phyloP scores from a whole-genome alignment of 2,113 vertebrate species.

The Atractosteus spatula region DNA sequence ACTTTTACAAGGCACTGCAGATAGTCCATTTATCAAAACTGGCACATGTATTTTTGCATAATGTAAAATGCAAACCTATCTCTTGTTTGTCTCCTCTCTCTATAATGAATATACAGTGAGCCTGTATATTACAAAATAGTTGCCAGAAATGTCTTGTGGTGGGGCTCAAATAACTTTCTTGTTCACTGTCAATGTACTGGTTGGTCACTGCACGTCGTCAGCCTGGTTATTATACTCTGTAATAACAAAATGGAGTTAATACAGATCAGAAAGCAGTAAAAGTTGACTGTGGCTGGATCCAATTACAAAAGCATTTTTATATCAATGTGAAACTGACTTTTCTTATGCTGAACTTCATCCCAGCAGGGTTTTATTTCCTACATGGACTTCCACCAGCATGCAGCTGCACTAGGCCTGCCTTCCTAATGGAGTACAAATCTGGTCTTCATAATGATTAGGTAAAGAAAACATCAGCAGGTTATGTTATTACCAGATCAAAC shows the following conservation, averaged over 20 bases:
- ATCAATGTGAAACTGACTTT: not conserved
- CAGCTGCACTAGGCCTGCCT: not conserved
- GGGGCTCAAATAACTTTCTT: not conserved
- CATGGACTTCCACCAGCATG: not conserved
- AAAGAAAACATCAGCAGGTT: too few species aligned
- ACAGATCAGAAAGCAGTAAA: constrained; percentile 30
- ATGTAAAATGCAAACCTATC: too few species aligned
- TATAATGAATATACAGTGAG: too few species aligned
- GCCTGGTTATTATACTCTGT: constrained; percentile 16
- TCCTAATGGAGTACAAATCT: too few species aligned
- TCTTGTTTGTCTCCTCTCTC: too few species aligned
- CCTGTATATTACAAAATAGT: too few species aligned
- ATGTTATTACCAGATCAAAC: too few species aligned
- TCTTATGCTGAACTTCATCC: not conserved
- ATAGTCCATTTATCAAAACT: too few species aligned
- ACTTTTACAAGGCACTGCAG: too few species aligned
- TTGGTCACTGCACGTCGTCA: not conserved
- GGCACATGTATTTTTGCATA: too few species aligned
- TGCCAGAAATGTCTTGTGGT: too few species aligned
- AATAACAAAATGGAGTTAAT: constrained; percentile 31
- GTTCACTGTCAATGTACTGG: not conserved
- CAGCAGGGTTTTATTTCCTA: constrained; percentile 2
- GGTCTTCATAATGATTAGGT: too few species aligned
- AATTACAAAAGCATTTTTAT: constrained; percentile 19
- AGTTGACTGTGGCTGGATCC: constrained; percentile 21